These are phyloP conservation scores for Lepilemur ruficaudatus DNA, from an alignment of 2,797 vertebrate species.

Conservation along the genomic window DNA sequence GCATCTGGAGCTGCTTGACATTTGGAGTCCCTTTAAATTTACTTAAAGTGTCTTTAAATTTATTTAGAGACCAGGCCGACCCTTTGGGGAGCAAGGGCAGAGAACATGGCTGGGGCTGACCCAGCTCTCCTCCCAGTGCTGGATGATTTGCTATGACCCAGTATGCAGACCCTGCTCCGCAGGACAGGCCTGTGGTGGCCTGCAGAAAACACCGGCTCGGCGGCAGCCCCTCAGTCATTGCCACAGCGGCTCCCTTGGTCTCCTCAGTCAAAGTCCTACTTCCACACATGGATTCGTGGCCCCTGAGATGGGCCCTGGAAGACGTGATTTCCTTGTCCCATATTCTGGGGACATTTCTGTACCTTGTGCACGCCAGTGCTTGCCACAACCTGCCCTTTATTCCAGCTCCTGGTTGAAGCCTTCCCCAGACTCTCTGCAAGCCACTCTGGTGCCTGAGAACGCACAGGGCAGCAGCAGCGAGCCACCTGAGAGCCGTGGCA, in stretches of 20 bases:
- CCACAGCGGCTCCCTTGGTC: neutral
- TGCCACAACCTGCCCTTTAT: neutral
- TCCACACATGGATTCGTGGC: fast-evolving
- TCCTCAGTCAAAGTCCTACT: neutral
- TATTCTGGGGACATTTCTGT: neutral
- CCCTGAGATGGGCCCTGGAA: neutral
- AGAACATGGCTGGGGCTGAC: neutral
- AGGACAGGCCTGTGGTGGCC: neutral
- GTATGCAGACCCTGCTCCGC: neutral
- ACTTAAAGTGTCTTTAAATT: neutral
- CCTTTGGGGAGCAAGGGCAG: neutral
- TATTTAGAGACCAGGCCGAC: neutral
- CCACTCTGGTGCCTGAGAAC: too few relatives aligned
- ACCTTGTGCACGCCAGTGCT: too few relatives aligned
- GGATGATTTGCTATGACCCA: neutral
- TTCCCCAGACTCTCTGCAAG: neutral
- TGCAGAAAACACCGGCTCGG: neutral
- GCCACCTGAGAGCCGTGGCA: neutral
- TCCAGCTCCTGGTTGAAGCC: neutral
- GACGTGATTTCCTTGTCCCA: neutral
- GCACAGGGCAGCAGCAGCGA: fast-evolving
- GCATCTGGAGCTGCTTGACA: neutral
- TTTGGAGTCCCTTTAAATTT: neutral
- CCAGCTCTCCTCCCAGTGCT: neutral
- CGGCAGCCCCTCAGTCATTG: too few relatives aligned